Conservation (phyloP, 2,888 invertebrate species). For the Amphimallon solstitiale region DNA sequence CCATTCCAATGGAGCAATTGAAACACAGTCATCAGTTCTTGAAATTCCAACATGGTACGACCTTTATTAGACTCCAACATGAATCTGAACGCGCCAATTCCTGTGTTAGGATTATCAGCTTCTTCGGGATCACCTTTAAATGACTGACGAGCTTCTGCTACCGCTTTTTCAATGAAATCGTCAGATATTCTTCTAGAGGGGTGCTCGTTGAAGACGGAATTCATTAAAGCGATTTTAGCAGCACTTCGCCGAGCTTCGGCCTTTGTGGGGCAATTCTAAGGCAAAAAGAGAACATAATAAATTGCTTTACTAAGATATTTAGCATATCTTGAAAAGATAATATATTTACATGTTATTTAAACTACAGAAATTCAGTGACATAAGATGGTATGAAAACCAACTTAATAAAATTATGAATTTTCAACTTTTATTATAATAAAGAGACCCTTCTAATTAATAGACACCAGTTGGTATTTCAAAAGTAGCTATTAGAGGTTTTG, state of each 20-base stretch:
- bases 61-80: conserved; percentile 86
- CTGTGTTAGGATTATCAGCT: conserved; percentile 75
- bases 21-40: conserved; percentile 97
- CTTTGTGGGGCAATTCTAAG: conserved; percentile 91
- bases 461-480: no score
- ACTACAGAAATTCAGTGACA: no score
- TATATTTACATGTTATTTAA: no score
- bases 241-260: conserved; percentile 94
- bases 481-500: no score
- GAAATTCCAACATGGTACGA: conserved; percentile 94
- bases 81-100: conserved; percentile 79
- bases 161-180: conserved; percentile 93
- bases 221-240: conserved; percentile 96
- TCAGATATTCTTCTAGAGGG: conserved; percentile 92
- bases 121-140: conserved; percentile 74
- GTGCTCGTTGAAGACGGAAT: conserved; percentile 96
- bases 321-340: no score
- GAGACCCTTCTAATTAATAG: no score
- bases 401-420: no score
- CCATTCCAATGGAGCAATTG: conserved; percentile 97
- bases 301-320: no score
- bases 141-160: conserved; percentile 89
- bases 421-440: no score
- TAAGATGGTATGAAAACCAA: no score
- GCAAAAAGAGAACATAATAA: conserved; percentile 40